These are phyloP conservation scores for Zygothrica quintamaculata DNA, from an alignment of 2,888 invertebrate species.

Conservation along the genomic window DNA sequence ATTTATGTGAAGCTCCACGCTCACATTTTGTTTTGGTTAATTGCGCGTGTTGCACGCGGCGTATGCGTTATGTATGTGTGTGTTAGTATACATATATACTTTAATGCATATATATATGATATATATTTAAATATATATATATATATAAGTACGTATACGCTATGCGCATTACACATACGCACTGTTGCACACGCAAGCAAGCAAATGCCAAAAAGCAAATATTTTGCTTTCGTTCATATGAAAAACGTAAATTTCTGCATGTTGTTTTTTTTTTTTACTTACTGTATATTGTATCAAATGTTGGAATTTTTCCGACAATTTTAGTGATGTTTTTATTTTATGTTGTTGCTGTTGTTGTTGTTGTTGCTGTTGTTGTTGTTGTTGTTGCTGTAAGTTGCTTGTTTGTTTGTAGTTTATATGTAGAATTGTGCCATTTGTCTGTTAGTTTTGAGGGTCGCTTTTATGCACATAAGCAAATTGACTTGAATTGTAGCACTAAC, in stretches of 20 bases:
- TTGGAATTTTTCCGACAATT: conserved; percentile 47
- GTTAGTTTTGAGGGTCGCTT: conserved; percentile 20
- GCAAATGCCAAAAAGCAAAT: conserved; percentile 40
- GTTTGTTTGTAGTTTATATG: neutral
- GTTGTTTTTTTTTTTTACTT: no score
- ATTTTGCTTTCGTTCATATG: conserved; percentile 42
- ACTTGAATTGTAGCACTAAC: conserved; percentile 33
- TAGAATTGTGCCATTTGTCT: conserved; percentile 55
- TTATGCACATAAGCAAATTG: conserved; percentile 30
- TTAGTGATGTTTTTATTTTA: conserved; percentile 8
- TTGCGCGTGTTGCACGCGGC: conserved; percentile 74
- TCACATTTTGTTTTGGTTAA: conserved; percentile 71
- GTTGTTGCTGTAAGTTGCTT: conserved; percentile 1
- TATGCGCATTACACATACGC: conserved; percentile 68
- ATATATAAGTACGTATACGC: conserved; percentile 3
- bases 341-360: conserved; percentile 17
- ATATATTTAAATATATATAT: no score
- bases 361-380: conserved; percentile 20
- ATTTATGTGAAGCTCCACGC: conserved; percentile 51
- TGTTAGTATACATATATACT: no score
- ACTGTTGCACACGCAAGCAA: conserved; percentile 41
- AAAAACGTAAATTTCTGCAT: neutral
- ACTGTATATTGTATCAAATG: conserved; percentile 58
- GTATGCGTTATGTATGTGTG: conserved; percentile 70
- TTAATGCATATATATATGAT: no score